Base-by-base conservation (phyloP, 2,888 invertebrate genomes). In the Ditula angustiorana region DNA sequence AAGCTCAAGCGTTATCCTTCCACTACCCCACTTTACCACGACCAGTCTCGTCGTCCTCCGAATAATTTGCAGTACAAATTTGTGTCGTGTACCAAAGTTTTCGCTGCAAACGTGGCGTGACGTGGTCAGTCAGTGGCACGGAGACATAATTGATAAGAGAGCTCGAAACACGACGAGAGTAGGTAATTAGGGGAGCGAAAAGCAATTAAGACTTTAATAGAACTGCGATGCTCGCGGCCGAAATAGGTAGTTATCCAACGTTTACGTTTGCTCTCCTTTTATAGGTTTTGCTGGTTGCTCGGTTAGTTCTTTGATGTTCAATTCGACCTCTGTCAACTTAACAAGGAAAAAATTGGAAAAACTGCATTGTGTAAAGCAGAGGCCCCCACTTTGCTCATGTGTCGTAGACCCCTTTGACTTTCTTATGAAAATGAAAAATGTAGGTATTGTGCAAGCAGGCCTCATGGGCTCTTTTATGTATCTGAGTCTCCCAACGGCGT, bases 121-220 rank as follows among this genome's bases (percentile, higher is more conserved):
- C 53, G 72, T 69, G 68, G 77, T 72, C 68, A 70, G 75, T 65
- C 69, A 66, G 70, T 71, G 73, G 73, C 70, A 70, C 66, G 66
- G 70, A 69, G 69, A 74, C 71, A 76, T 81, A 84, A 84, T 83
- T 83, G 83, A 82, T 85, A 81, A 82, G 78, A 79, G 80, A 78
- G 72, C 69, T 72, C 70, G 69, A 74, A 75, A 67, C 77, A 75
- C 79, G 80, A 83, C 81, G 75, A 72, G 50, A 77, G 82, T 41
- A 41, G 41, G 41, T 83, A 85, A 87, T 85, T 85, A 86, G 81
- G 80, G 77, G 75, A 78, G 76, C 75, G 73, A 77, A 66, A 80
- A 82, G 80, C 82, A 83, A 82, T 87, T 83, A 86, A 71, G 76
- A 81, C 75, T 84, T 80, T 83, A 83, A 83, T 84, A 81, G 81